phyloP scores from a whole-genome alignment of 2,113 vertebrate species.

The Saccopteryx bilineata region DNA sequence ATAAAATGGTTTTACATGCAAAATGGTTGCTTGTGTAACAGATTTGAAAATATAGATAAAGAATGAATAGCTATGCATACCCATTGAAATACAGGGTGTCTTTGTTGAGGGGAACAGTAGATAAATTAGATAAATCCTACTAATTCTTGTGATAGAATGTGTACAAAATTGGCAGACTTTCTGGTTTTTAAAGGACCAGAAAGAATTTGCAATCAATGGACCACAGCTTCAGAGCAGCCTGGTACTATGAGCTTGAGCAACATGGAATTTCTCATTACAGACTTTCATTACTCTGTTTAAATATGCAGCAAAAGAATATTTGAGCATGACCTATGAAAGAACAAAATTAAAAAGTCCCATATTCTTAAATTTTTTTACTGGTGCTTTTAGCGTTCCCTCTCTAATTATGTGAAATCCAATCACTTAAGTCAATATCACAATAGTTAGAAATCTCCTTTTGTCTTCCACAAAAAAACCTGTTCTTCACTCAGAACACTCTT shows the following conservation, averaged over 20 bases:
- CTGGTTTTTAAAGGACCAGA: background rate
- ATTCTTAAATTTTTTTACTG: background rate
- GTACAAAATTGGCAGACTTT: background rate
- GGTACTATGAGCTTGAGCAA: background rate
- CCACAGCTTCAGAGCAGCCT: background rate
- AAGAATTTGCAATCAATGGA: background rate
- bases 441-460: background rate
- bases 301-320: background rate
- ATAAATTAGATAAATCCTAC: background rate
- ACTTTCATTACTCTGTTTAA: background rate
- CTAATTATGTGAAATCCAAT: background rate
- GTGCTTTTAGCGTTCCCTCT: background rate
- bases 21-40: background rate
- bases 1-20: background rate
- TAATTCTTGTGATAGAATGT: background rate
- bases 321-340: background rate
- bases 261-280: background rate
- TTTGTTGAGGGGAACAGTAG: background rate
- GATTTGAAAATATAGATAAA: background rate
- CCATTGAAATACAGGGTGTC: background rate
- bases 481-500: background rate
- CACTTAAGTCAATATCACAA: background rate
- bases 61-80: background rate
- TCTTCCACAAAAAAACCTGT: no score
- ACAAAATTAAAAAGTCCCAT: background rate